Evolutionary conservation across 2,888 invertebrate genomes (phyloP).

Genomic region (Drosophila mimica): DNA sequence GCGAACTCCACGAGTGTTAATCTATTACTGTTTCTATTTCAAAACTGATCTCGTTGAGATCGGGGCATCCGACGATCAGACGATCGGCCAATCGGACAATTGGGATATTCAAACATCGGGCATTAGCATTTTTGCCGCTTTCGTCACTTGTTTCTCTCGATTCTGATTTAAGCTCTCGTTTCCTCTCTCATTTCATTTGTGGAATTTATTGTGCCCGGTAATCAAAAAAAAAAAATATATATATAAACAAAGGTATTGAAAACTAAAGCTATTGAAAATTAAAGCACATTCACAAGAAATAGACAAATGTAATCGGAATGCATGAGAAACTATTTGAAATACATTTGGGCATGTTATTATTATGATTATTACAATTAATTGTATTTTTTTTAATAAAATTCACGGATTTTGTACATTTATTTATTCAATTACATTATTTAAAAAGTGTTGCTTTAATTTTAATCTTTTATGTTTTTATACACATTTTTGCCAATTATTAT

Average conservation of each 20-base stretch:
- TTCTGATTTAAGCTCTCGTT: background rate
- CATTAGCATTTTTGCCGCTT: conserved; percentile 1
- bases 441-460: background rate
- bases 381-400: background rate
- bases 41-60: conserved; percentile 31
- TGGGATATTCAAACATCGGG: background rate
- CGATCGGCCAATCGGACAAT: background rate
- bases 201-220: background rate
- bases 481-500: background rate
- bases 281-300: background rate
- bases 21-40: conserved; percentile 73
- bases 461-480: background rate
- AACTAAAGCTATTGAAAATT: background rate
- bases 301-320: background rate
- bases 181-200: conserved; percentile 1
- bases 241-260: conserved; percentile 1
- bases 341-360: background rate
- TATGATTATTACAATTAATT: background rate
- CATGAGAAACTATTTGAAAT: background rate
- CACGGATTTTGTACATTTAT: background rate
- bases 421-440: background rate
- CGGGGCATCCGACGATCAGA: background rate
- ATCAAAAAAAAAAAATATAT: background rate
- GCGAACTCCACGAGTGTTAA: conserved; percentile 78
- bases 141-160: conserved; percentile 1